Conservation (phyloP, 2,888 invertebrate genomes). For the Caenorhabditis angaria region DNA sequence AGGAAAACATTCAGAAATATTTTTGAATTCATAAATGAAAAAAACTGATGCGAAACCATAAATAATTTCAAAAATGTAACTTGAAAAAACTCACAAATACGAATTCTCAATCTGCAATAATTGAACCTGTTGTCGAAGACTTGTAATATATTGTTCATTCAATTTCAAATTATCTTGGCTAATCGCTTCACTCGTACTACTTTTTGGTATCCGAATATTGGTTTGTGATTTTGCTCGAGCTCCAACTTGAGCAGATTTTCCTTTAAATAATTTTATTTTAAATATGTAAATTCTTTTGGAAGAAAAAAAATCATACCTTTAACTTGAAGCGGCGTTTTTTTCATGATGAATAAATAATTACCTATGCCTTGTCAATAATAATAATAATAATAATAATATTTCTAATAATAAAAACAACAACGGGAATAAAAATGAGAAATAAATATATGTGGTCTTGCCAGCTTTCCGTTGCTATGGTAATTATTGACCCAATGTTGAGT, state of each 20-base stretch:
- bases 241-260: background rate
- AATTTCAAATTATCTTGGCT: background rate
- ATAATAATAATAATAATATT: background rate
- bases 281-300: background rate
- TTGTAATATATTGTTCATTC: background rate
- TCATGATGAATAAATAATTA: background rate
- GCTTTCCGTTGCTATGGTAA: background rate
- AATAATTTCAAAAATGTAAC: no score
- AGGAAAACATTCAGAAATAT: no score
- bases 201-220: background rate
- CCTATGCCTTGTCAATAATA: background rate
- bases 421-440: background rate
- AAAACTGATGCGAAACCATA: no score
- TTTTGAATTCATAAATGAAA: no score
- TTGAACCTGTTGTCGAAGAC: background rate
- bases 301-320: background rate
- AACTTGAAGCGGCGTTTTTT: background rate
- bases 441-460: background rate
- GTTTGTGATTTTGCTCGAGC: background rate
- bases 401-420: no score
- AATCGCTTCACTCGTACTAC: background rate
- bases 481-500: background rate
- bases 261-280: background rate
- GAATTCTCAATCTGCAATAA: background rate
- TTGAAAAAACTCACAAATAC: background rate